Evolutionary conservation across 2,113 vertebrate species (phyloP), one percentile per base, ranked within the genome.

Genomic region (Odocoileus virginianus): DNA sequence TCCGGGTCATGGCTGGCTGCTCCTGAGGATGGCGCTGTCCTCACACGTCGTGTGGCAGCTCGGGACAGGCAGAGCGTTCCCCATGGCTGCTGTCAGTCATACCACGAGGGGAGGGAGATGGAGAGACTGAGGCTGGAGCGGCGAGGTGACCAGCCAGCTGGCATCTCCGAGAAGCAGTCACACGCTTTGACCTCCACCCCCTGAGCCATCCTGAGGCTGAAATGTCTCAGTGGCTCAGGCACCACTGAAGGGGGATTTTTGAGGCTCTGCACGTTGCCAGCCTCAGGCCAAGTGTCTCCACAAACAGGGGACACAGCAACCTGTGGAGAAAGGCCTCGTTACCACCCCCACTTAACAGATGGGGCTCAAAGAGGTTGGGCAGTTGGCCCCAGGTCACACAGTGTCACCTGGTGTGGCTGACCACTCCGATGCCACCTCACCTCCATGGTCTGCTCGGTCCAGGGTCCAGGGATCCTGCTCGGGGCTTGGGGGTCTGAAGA

Each of bases 21-120:
- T 21, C 15, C 57, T 55, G 25, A 52, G 89, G 55, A 7, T 25
- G 45, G n/a, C 0, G 0, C 84, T 89, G 67, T n/a, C 79, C 78
- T 28, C 2, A 1, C 10, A 13, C 0, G 1, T 45, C 28, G 0
- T 21, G 17, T 17, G 30, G 43, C 45, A 25, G 36, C 45, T 58
- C 8, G 2, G 45, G 5, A n/a, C 0, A 52, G 33, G 25, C 88
- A 21, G 6, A 40, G 40, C 11, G 4, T 43, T 74, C 60, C 52
- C 78, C 52, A 5, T 43, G 13, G 2, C 0, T 40, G 52, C 50
- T 17, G 36, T 60, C 43, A 40, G 14, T 15, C 13, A 5, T 19
- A 17, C 9, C 33, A 14, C 1, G 40, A 45, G 14, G 30, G 7
- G 15, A 47, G 45, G 25, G 30, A 61, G 19, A 10, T 17, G 43